Evolutionary conservation across 2,113 vertebrate genomes (phyloP).

Genomic region (Plectropomus leopardus): DNA sequence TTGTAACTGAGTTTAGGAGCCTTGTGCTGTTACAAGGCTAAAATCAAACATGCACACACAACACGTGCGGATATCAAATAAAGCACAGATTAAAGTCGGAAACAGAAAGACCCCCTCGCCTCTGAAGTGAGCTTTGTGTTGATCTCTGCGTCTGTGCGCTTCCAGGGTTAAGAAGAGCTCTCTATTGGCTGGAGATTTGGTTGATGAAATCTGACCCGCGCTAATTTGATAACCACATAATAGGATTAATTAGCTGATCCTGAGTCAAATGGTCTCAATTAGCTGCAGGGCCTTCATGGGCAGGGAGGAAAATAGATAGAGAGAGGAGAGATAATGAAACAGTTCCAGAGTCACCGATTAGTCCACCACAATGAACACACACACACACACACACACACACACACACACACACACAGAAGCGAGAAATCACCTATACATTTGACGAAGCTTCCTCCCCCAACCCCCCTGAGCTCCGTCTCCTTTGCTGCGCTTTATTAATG

Average conservation of each 20-base stretch:
- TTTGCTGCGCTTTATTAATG: slow-evolving; percentile 17
- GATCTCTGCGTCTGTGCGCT: slow-evolving; percentile 4
- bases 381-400: slow-evolving; percentile 25
- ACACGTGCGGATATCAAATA: slow-evolving; percentile 12
- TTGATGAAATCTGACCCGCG: slow-evolving; percentile 75
- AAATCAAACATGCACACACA: slow-evolving; percentile 28
- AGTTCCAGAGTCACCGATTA: slow-evolving; percentile 47
- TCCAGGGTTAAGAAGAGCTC: slow-evolving; percentile 23
- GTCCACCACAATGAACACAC: slow-evolving; percentile 20
- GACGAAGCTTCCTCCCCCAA: slow-evolving; percentile 20
- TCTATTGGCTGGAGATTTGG: slow-evolving; percentile 45
- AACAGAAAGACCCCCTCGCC: background rate
- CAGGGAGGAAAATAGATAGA: slow-evolving; percentile 39
- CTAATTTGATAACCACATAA: slow-evolving; percentile 74
- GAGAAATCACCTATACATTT: slow-evolving; percentile 39
- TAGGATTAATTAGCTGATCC: slow-evolving; percentile 79
- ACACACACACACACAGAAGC: slow-evolving; percentile 24
- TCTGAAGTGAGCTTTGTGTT: slow-evolving; percentile 25
- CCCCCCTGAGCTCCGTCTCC: slow-evolving; percentile 2
- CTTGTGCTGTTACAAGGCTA: background rate
- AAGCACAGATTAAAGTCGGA: slow-evolving; percentile 19
- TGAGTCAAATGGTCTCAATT: slow-evolving; percentile 75
- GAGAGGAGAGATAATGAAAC: slow-evolving; percentile 52
- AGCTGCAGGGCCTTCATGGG: slow-evolving; percentile 60
- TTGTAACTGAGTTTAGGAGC: background rate